Evolutionary conservation across 2,888 invertebrate species (phyloP).

Genomic region (Dendrolimus pini): DNA sequence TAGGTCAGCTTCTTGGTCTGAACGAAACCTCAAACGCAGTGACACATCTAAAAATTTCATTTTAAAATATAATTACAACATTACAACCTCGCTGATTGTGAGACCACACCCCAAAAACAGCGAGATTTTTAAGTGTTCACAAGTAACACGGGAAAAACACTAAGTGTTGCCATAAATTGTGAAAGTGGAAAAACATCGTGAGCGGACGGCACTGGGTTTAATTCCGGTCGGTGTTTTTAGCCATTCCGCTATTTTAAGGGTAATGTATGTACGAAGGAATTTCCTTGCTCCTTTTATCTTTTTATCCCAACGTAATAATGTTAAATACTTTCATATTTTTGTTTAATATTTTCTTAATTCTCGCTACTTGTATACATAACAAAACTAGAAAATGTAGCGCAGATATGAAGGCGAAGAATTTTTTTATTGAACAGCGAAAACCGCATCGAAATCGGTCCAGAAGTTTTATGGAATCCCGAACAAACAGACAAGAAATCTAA

Average conservation of each 20-base stretch:
- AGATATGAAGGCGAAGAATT: no score
- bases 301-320: background rate
- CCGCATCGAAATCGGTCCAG: no score
- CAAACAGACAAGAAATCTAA: no score
- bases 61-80: no score
- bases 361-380: no score
- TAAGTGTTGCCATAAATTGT: conserved; percentile 68
- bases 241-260: background rate
- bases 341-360: no score
- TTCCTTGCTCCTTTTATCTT: background rate
- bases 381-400: no score
- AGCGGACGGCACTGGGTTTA: conserved; percentile 6
- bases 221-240: conserved; percentile 6
- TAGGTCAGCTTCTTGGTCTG: no score
- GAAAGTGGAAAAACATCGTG: conserved; percentile 42
- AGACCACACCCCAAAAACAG: conserved; percentile 17
- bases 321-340: background rate
- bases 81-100: conserved; percentile 15
- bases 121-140: conserved; percentile 58
- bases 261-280: background rate
- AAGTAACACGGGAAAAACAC: conserved; percentile 40
- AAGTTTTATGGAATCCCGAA: no score
- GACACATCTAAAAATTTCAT: no score
- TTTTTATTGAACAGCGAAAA: no score
- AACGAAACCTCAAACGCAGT: no score